phyloP scores from a whole-genome alignment of 2,888 invertebrate genomes.

The Hirtodrosophila duncani region DNA sequence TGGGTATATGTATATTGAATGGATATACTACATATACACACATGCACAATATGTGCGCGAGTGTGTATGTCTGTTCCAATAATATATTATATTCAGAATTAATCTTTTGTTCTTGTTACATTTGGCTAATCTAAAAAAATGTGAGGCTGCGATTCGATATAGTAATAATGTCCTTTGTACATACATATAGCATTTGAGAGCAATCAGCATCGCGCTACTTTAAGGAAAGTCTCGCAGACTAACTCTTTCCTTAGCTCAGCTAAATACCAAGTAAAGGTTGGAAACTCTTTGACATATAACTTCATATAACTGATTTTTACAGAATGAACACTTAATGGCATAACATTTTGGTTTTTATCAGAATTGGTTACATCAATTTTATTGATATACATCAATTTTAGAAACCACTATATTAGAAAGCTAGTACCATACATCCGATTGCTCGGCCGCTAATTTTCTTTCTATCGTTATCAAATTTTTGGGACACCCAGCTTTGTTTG shows the following conservation, averaged over 20 bases:
- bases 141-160: constrained; percentile 42
- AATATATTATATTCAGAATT: constrained; percentile 40
- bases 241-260: constrained; percentile 83
- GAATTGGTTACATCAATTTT: too few relatives aligned
- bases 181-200: constrained; percentile 52
- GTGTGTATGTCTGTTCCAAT: too few relatives aligned
- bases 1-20: constrained; percentile 51
- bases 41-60: constrained; percentile 55
- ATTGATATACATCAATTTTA: too few relatives aligned
- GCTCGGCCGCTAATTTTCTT: too few relatives aligned
- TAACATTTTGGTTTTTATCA: too few relatives aligned
- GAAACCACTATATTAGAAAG: too few relatives aligned
- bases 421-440: too few relatives aligned
- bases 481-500: too few relatives aligned
- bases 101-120: constrained; percentile 33
- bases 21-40: constrained; percentile 55
- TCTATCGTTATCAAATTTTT: too few relatives aligned
- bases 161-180: constrained; percentile 70
- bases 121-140: constrained; percentile 16
- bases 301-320: constrained; percentile 89
- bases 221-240: constrained; percentile 37
- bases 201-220: constrained; percentile 2
- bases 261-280: constrained; percentile 90
- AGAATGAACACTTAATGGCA: too few relatives aligned
- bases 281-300: constrained; percentile 83